A percentile compares a stretch with the other conserved stretches of the same genome.
Conservation (phyloP, 2,888 invertebrate species). For the Achlya flavicornis region DNA sequence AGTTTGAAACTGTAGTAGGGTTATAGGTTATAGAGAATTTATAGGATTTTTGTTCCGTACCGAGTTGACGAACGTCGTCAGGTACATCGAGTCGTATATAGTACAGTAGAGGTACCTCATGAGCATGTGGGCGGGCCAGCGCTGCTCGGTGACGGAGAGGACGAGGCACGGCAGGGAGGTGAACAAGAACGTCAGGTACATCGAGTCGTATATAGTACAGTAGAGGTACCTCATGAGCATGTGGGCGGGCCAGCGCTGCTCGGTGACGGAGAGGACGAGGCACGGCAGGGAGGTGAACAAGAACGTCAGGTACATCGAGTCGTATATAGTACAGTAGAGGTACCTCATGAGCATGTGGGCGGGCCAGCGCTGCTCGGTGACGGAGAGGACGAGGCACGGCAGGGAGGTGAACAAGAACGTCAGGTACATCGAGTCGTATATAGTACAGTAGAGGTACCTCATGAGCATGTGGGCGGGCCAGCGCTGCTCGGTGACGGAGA, state of each 20-base stretch:
- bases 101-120: constrained; percentile 65
- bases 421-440: constrained; percentile 82
- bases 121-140: constrained; percentile 81
- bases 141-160: constrained; percentile 90
- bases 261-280: constrained; percentile 88
- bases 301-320: constrained; percentile 82
- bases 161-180: constrained; percentile 89
- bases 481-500: constrained; percentile 90
- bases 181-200: constrained; percentile 90
- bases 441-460: constrained; percentile 50
- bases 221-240: constrained; percentile 62
- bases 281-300: constrained; percentile 91
- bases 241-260: constrained; percentile 86
- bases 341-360: constrained; percentile 80
- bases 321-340: neutral
- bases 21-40: too few species aligned
- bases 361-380: constrained; percentile 89
- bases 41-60: too few species aligned
- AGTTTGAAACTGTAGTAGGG: too few species aligned
- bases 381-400: constrained; percentile 88
- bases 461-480: constrained; percentile 81
- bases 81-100: constrained; percentile 50
- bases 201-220: constrained; percentile 80
- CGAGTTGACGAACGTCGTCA: constrained; percentile 85
- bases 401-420: constrained; percentile 90